Conservation (phyloP, 2,113 vertebrate genomes). For the Turnix velox region DNA sequence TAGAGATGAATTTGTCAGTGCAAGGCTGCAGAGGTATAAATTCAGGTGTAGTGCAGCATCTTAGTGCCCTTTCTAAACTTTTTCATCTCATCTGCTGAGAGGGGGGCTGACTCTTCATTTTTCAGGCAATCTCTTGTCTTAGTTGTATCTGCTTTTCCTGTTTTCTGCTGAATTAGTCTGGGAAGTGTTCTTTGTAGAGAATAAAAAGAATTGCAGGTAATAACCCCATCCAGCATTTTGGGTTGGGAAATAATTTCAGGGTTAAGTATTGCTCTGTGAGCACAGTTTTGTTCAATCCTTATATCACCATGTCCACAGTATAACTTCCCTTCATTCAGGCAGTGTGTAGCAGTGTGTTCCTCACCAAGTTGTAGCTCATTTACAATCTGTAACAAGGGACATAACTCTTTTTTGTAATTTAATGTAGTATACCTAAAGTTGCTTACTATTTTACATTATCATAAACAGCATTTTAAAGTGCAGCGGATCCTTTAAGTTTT, state of each 20-base stretch:
- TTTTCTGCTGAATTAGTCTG: not conserved
- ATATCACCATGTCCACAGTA: not conserved
- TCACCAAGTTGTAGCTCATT: not conserved
- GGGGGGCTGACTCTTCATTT: not conserved
- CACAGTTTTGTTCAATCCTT: not conserved
- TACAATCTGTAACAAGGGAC: rapidly evolving
- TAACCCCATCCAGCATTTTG: not conserved
- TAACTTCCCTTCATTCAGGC: not conserved
- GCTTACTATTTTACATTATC: not conserved
- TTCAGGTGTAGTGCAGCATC: not conserved
- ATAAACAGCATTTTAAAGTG: not conserved
- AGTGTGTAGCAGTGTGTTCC: not conserved
- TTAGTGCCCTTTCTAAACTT: not conserved
- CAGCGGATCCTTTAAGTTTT: not conserved
- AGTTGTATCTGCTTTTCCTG: not conserved
- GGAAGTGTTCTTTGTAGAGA: not conserved
- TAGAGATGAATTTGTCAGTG: not conserved
- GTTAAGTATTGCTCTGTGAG: not conserved
- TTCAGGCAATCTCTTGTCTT: not conserved
- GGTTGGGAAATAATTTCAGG: not conserved
- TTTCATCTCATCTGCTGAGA: not conserved
- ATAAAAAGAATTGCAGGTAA: not conserved
- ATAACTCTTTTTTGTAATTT: not conserved
- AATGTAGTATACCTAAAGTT: not conserved
- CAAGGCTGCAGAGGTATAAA: not conserved